Evolutionary conservation across 2,888 invertebrate genomes (phyloP), one percentile per base, ranked within the genome.

Genomic region (Xestia xanthographa): DNA sequence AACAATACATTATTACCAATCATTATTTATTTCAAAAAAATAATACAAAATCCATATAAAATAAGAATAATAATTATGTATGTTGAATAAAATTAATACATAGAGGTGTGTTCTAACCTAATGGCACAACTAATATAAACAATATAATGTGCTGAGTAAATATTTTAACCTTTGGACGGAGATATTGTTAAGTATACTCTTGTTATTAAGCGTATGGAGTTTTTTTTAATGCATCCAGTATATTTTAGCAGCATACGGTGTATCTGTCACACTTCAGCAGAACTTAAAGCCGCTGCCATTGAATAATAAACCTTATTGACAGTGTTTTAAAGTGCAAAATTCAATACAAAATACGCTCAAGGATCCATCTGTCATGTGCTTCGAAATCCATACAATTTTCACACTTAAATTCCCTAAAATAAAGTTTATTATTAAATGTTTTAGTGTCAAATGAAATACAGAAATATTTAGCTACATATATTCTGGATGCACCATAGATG

Each of bases 61-160:
- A 71, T 66, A 77, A 83, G 22, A 72, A 80, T 74, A 72, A 80
- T 74, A 41, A 41, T 41, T 41, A 41, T 41, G 41, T 41, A 75
- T 60, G 29, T 67, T 67, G 62, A 80, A 72, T 60, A 77, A 72
- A 65, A 83, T 75, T 83, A 86, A 80, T 82, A 85, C 68, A 66
- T 69, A 88, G 50, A 82, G 80, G 82, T 84, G 80, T 78, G 11
- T 70, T 74, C 80, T 89, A 90, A 75, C 66, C 86, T 90, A 91
- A 91, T 91, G 91, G 91, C 91, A 91, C 91, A 81, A 88, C 89
- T 90, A 85, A 88, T 86, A 80, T 85, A 79, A 84, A 87, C 72
- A 85, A 84, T 80, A 82, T 63, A 84, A 84, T 86, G 84, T 86
- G 89, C 88, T 86, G 80, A 86, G 80, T 83, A 83, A 48, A 85